phyloP scores from a whole-genome alignment of 2,113 vertebrate species.

The Paradoxurus hermaphroditus region DNA sequence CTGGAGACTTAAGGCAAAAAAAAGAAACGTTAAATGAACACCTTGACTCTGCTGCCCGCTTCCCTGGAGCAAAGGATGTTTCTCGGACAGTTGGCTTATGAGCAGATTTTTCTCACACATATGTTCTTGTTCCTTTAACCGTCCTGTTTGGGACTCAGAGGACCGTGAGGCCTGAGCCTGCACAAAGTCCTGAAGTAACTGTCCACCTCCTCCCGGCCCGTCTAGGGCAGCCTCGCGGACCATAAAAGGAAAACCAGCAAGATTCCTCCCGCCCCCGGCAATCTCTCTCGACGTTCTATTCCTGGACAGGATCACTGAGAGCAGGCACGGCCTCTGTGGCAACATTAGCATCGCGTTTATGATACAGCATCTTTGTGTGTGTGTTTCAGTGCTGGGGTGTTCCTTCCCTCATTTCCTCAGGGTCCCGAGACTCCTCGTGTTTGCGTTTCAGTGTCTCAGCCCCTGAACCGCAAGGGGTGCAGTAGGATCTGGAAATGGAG shows the following conservation, averaged over 20 bases:
- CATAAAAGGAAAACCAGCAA: background rate
- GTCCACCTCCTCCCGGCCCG: background rate
- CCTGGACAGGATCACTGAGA: background rate
- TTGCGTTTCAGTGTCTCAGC: background rate
- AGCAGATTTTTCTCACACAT: background rate
- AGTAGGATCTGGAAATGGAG: fast-evolving
- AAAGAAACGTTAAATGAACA: background rate
- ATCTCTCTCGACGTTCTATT: background rate
- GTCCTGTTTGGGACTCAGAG: background rate
- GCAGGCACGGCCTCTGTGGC: background rate
- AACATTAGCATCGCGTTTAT: background rate
- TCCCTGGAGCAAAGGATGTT: background rate
- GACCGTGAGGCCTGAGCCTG: background rate
- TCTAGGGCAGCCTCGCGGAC: background rate
- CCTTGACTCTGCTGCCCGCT: background rate
- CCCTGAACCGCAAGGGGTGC: background rate
- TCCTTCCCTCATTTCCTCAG: background rate
- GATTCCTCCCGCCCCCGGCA: background rate
- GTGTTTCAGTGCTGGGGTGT: background rate
- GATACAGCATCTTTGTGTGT: background rate
- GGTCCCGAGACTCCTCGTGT: too few relatives aligned
- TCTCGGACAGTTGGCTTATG: background rate
- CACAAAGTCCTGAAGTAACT: background rate
- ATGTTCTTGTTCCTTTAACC: background rate
- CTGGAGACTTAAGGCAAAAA: background rate